Base-by-base conservation (phyloP, 2,888 invertebrate genomes). In the Platycnemis pennipes region DNA sequence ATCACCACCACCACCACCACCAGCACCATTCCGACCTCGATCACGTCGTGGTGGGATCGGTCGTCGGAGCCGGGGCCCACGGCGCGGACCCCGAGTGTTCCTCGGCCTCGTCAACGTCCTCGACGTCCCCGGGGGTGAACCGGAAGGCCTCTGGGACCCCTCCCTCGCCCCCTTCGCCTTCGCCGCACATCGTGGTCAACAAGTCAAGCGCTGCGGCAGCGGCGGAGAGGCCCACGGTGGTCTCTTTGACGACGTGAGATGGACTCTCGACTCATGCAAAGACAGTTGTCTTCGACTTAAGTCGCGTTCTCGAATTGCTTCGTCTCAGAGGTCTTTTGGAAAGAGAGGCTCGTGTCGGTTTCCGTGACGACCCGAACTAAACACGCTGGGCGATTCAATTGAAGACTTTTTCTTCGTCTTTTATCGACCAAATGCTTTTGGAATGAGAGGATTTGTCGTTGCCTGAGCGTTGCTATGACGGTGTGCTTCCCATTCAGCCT, bases 141-240 rank as follows among this genome's bases (percentile, higher is more conserved):
- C 95, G 22, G 96, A 96, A 19, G 94, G 95, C 1, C 95, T 95
- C 11, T 95, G 96, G 3, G 96, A 96, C 4, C 95, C 95, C 42
- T 96, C 96, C 89, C 95, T 95, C 49, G 1, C 63, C 91, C 26
- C 44, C 91, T 0, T 91, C 91, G 13, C 91, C 91, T 3, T 56
- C 56, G 11, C 91, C 42, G 3, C 91, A 91, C 56, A 56, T 91
- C n/a, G 91, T 87, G 26, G 44, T 63, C n/a, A 91, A 91, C 31
- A 91, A 91, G 16, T 45, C 87, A 26, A 37, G 87, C 13, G 22
- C 63, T 5, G 56, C 37, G 37, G 53, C 42, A n/a, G 13, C 77
- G 77, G 77, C 91, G 16, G 91, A 91, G 44, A 56, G 91, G 44
- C 91, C 91, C 1, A 69, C 91, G 1, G 91, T 91, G 5, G 91